Base-by-base conservation (phyloP, 2,797 vertebrate species). In the Hypotaenidia philippensis region DNA sequence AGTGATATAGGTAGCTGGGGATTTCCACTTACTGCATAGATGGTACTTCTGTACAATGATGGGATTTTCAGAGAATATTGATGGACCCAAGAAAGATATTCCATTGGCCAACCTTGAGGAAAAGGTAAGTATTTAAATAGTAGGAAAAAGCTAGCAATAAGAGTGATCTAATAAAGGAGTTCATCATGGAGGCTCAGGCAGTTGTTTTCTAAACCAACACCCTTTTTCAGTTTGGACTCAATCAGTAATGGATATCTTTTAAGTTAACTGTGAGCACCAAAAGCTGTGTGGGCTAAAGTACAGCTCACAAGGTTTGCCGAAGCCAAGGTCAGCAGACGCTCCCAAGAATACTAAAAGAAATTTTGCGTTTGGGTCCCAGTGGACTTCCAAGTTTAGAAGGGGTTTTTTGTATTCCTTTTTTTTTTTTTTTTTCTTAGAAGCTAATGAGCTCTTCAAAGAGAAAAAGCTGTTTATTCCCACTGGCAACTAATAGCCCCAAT, bases 401-500 rank as follows among this genome's bases (percentile, higher is more conserved):
- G 13, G 3, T 27, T 89, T 93, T 93, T 82, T 83, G 76, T 85
- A 22, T 75, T 88, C 23, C 10, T n/a, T 31, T 82, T 79, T 76
- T 86, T 31, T 82, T 78, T 76, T 9, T 9, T 36, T 84, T 94
- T 91, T 32, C 55, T 66, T 94, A 83, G 34, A 93, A 97, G 60
- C 61, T 88, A 94, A 94, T 81, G 82, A 95, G 34, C 55, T 91
- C 93, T 94, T 97, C 92, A 96, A 95, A 82, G 89, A 87, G 53
- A 87, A 88, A 97, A 96, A 85, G 92, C 63, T 94, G 77, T 95
- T 96, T 97, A 96, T 97, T 96, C 95, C 90, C 93, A 95, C 55
- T 97, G 94, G 96, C 93, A 97, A 91, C 40, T 72, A 96, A 74
- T 79, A 97, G 91, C 21, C 57, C 44, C 47, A 94, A 63, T 87